A percentile compares a stretch with the other conserved stretches of the same genome.
phyloP scores from a whole-genome alignment of 2,888 invertebrate species.

The Lasioglossum pauxillum region DNA sequence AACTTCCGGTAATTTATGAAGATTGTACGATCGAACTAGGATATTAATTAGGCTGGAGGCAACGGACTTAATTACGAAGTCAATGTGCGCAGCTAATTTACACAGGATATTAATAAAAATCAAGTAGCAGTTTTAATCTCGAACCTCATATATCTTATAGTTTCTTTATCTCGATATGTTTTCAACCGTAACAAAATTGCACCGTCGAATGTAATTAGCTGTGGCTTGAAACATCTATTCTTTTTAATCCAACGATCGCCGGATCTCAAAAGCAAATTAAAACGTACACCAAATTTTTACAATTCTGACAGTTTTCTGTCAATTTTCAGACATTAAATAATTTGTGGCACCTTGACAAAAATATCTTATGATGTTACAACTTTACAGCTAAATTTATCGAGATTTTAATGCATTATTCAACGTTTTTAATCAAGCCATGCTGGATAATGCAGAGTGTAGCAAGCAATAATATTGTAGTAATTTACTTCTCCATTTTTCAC shows the following conservation, averaged over 20 bases:
- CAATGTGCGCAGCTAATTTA: background rate
- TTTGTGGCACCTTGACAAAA: too few relatives aligned
- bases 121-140: background rate
- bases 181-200: background rate
- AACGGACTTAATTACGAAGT: background rate
- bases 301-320: background rate
- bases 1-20: constrained; percentile 7
- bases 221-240: background rate
- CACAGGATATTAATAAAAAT: background rate
- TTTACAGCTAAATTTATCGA: background rate
- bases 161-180: background rate
- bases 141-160: background rate
- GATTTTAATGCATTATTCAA: background rate
- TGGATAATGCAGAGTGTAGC: background rate
- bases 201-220: background rate
- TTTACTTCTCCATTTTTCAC: background rate
- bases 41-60: background rate
- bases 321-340: too few relatives aligned
- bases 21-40: background rate
- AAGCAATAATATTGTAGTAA: background rate
- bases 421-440: background rate
- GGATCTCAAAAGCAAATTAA: background rate
- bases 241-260: background rate
- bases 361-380: too few relatives aligned
- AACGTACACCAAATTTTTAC: too few relatives aligned